Base-by-base conservation (phyloP, 2,888 invertebrate species). In the Elysia crispata region DNA sequence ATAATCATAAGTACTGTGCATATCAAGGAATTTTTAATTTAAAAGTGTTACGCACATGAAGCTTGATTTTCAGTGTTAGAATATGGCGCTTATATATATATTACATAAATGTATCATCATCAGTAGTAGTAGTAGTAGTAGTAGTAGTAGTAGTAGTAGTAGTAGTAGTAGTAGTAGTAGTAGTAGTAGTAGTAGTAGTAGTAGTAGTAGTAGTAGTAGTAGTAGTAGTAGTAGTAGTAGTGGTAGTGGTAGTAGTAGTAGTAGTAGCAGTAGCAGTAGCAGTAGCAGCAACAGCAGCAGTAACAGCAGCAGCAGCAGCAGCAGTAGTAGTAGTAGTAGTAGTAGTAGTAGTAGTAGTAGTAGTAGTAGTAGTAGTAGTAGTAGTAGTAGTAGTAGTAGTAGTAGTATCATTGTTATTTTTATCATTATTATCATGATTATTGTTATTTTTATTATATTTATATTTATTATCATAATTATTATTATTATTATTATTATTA, bases 141-240 rank as follows among this genome's bases (percentile, higher is more conserved):
- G n/a, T n/a, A n/a, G n/a, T n/a, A n/a, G n/a, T 0, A 67, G 67
- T 1, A 67, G 67, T 1, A 67, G 67, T 67, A 67, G 67, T 1
- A 67, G 67, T 30, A 67, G 67, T 30, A 67, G 67, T 1, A 67
- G 67, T 1, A 67, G 67, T 1, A 67, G 67, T 1, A 67, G 67
- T 1, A 67, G 67, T 1, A 67, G 67, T 30, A 67, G 67, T 30
- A 67, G 67, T 30, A 67, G 67, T 67, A 67, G 67, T 67, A 67
- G 67, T 30, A 67, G 67, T 30, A 67, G 67, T 1, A 67, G 67
- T 1, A 67, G 67, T 30, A 67, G 67, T 30, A 67, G 67, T 67
- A 67, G 67, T 67, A 67, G 67, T 67, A 67, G 67, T 1, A 67
- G 67, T 1, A 67, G 67, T 1, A 67, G 67, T 1, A 67, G n/a